Conservation (phyloP, 2,797 vertebrate genomes). For the Hipposideros larvatus region DNA sequence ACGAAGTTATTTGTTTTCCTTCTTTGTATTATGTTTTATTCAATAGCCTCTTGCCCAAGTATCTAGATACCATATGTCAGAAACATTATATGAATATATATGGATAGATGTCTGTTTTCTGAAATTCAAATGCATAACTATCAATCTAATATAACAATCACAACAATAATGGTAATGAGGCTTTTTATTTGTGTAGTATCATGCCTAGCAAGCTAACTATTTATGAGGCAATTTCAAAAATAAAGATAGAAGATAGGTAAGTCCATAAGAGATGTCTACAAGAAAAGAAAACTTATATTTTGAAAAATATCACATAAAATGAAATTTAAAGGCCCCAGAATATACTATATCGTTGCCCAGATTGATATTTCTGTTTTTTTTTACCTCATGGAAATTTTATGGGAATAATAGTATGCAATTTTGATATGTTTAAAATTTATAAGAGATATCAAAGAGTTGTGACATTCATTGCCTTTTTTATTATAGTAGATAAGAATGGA, state of each 20-base stretch:
- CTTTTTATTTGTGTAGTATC: not conserved
- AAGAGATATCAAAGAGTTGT: slow-evolving; percentile 78
- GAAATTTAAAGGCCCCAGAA: not conserved
- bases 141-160: slow-evolving; percentile 32
- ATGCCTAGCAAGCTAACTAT: not conserved
- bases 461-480: slow-evolving; percentile 88
- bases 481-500: slow-evolving; percentile 87
- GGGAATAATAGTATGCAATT: slow-evolving; percentile 73
- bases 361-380: slow-evolving; percentile 48
- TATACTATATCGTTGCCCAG: not conserved
- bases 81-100: not conserved
- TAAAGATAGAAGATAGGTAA: not conserved
- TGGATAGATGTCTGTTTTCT: slow-evolving; percentile 12
- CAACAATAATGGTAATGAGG: not conserved
- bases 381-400: slow-evolving; percentile 62
- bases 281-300: slow-evolving; percentile 32
- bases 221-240: not conserved
- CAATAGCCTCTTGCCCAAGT: not conserved
- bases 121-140: not conserved
- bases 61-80: not conserved
- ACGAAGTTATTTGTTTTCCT: not conserved
- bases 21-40: slow-evolving; percentile 59
- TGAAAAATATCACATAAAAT: slow-evolving; percentile 21
- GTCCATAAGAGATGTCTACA: not conserved
- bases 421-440: slow-evolving; percentile 80